Evolutionary conservation across 2,113 vertebrate species (phyloP), one percentile per base, ranked within the genome.

Genomic region (Sitta europaea): DNA sequence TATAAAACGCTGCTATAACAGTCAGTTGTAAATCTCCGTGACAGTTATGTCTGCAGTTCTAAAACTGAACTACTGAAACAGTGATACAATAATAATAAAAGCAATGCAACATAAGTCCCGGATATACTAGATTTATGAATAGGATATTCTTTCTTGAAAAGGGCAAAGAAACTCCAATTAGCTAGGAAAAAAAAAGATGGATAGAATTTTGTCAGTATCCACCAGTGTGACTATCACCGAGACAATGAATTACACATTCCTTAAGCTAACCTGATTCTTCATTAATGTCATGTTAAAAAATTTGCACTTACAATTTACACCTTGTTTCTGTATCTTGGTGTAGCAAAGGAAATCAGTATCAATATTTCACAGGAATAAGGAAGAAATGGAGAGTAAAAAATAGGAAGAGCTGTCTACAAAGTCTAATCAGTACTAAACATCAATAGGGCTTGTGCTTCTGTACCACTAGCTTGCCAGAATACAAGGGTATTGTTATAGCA

Each of bases 11-110:
- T 79, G 73, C 54, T 75, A 29, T 81, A 89, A 95, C 84, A 73
- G 74, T 71, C 3, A 3, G 35, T 59, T 96, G 40, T 98, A 97
- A 97, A 97, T 98, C 94, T 96, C 90, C 87, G 78, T 96, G 95
- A 92, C 97, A 97, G 93, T 96, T 97, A 95, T 91, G 86, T 91
- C 94, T 96, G 90, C 97, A 97, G 97, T 97, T 97, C 96, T 97
- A 96, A 97, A 97, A 95, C 67, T 83, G n/a, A 98, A 93, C 95
- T 97, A 95, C 96, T 96, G 95, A 97, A 96, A 96, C 91, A 97
- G 91, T 96, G 95, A 97, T 96, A 97, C 96, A 97, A 96, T 97
- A 97, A 96, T 96, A 98, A 97, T 96, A 98, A 98, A 98, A 97
- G 76, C 95, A 96, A 91, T 23, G 48, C 88, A 96, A 96, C 42